Conservation (phyloP, 2,888 invertebrate genomes). For the Marronus borbonicus region DNA sequence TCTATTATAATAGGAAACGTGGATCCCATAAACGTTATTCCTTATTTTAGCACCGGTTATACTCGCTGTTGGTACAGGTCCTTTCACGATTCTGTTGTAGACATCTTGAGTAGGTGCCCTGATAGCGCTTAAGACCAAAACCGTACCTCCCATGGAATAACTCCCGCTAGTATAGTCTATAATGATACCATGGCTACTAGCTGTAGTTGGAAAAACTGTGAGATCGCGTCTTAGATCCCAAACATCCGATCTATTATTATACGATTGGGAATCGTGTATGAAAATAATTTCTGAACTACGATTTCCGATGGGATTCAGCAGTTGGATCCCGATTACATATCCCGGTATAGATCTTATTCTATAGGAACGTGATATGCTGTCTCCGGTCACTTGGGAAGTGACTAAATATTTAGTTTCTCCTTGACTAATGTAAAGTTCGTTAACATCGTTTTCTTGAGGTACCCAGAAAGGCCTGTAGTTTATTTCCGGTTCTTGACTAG, state of each 20-base stretch:
- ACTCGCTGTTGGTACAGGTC: slow-evolving; percentile 84
- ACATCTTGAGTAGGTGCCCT: slow-evolving; percentile 82
- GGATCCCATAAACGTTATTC: slow-evolving; percentile 86
- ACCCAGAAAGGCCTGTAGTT: slow-evolving; percentile 83
- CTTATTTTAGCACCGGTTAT: slow-evolving; percentile 83
- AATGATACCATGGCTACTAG: slow-evolving; percentile 86
- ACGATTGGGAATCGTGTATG: slow-evolving; percentile 83
- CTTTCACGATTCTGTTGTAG: slow-evolving; percentile 82
- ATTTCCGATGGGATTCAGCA: slow-evolving; percentile 92
- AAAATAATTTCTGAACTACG: slow-evolving; percentile 88
- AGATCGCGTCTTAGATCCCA: slow-evolving; percentile 90
- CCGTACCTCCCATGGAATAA: slow-evolving; percentile 86
- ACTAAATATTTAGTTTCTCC: slow-evolving; percentile 87
- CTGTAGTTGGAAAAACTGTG: slow-evolving; percentile 91
- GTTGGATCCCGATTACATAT: slow-evolving; percentile 89
- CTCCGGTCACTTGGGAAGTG: slow-evolving; percentile 77
- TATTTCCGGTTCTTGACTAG: slow-evolving; percentile 79
- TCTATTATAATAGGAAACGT: slow-evolving; percentile 90
- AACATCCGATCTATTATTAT: slow-evolving; percentile 76
- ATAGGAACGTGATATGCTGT: slow-evolving; percentile 74
- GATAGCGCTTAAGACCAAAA: slow-evolving; percentile 84
- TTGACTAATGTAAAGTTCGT: slow-evolving; percentile 76
- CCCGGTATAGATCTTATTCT: slow-evolving; percentile 83
- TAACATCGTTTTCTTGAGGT: slow-evolving; percentile 75
- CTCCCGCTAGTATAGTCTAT: slow-evolving; percentile 86